Conservation (phyloP, 2,113 vertebrate genomes). For the Choloepus hoffmanni region DNA sequence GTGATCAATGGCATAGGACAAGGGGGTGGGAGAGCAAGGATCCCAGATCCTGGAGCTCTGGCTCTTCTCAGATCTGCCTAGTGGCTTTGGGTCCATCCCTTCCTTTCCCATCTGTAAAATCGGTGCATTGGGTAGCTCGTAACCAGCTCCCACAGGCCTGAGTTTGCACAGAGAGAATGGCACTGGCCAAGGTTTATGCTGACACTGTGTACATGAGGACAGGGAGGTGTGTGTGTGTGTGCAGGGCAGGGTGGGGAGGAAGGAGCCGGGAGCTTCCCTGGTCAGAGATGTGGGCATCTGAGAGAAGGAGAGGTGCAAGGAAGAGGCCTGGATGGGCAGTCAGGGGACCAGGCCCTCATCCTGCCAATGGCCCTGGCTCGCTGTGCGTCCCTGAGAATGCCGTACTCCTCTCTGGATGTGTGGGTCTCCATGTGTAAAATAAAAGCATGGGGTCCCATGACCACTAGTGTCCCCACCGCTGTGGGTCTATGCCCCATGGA, state of each 20-base stretch:
- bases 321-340: neutral
- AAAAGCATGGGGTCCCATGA: neutral
- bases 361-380: fast-evolving
- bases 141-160: neutral
- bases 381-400: neutral
- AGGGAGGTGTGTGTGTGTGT: too few relatives aligned
- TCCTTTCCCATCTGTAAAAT: neutral
- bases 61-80: fast-evolving
- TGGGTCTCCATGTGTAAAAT: neutral
- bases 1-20: neutral
- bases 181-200: neutral
- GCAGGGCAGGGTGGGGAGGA: neutral
- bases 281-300: neutral
- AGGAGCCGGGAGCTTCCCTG: neutral
- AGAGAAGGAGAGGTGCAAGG: neutral
- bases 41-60: fast-evolving
- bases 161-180: neutral
- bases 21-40: fast-evolving
- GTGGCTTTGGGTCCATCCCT: neutral
- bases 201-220: fast-evolving
- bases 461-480: fast-evolving
- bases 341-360: neutral
- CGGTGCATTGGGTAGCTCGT: fast-evolving
- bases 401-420: fast-evolving
- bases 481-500: too few relatives aligned